These are phyloP conservation scores for Sarcophaga bullata DNA, from an alignment of 1,140 invertebrate species.

Conservation along the genomic window DNA sequence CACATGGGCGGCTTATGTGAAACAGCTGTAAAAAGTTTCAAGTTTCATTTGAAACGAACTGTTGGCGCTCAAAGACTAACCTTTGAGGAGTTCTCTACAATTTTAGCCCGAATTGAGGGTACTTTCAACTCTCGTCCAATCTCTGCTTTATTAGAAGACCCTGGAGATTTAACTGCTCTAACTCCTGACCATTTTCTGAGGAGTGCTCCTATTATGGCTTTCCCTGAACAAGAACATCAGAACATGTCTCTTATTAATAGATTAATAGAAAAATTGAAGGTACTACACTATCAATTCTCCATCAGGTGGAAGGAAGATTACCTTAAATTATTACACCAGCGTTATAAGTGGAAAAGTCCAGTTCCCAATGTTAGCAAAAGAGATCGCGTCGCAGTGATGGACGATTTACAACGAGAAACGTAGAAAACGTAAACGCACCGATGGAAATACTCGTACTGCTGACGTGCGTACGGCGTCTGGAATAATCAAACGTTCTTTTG, in stretches of 20 bases:
- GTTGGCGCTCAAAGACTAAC: slow-evolving; percentile 47
- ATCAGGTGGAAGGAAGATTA: slow-evolving; percentile 33
- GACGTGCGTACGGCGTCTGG: slow-evolving; percentile 12
- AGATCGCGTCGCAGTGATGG: background rate
- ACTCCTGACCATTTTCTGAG: too few species aligned
- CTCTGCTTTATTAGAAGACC: too few species aligned
- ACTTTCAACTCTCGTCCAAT: too few species aligned
- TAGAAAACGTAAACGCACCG: background rate
- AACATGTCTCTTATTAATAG: slow-evolving; percentile 27
- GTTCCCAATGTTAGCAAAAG: background rate
- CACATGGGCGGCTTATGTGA: slow-evolving; percentile 56
- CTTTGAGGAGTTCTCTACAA: too few species aligned
- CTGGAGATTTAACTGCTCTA: too few species aligned
- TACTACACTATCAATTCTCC: slow-evolving; percentile 23
- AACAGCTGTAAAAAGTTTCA: slow-evolving; percentile 55
- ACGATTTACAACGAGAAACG: background rate
- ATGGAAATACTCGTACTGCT: background rate
- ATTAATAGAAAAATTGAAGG: slow-evolving; percentile 16
- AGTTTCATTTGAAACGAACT: slow-evolving; percentile 49
- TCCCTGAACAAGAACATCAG: background rate
- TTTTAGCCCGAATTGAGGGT: too few species aligned
- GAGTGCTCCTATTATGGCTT: slow-evolving; percentile 35
- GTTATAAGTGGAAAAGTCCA: background rate
- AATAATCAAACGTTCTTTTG: background rate
- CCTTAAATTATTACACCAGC: background rate